A percentile compares a stretch with the other conserved stretches of the same genome.
These are phyloP conservation scores for Grapholita molesta DNA, from an alignment of 1,140 invertebrate genomes.

Conservation along the genomic window DNA sequence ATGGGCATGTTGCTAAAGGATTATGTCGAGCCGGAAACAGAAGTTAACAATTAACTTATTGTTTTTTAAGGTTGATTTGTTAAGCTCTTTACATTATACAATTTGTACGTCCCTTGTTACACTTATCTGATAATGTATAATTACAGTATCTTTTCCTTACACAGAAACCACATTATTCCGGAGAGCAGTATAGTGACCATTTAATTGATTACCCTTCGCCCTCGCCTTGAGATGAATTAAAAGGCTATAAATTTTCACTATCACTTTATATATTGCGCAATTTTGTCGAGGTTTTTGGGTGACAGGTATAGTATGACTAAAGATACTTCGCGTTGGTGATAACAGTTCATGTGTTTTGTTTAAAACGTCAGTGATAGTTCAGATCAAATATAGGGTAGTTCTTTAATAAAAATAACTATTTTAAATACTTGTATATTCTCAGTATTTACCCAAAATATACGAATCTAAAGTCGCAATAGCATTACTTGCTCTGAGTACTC, in stretches of 20 bases:
- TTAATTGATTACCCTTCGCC: conserved; percentile 14
- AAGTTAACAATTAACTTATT: not conserved
- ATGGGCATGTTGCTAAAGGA: too few relatives aligned
- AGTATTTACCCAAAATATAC: too few relatives aligned
- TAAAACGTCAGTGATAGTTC: too few relatives aligned
- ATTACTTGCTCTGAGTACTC: too few relatives aligned
- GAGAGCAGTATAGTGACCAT: conserved; percentile 1
- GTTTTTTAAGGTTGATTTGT: not conserved
- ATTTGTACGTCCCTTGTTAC: not conserved
- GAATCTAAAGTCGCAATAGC: too few relatives aligned
- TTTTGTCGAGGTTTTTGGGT: not conserved
- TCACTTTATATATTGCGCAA: not conserved
- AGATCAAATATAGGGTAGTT: too few relatives aligned
- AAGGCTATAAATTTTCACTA: conserved; percentile 6
- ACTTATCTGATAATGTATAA: not conserved
- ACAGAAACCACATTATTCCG: not conserved
- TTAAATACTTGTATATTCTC: too few relatives aligned
- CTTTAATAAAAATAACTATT: too few relatives aligned
- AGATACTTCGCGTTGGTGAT: not conserved
- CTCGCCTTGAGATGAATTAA: conserved; percentile 10
- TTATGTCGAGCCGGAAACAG: not conserved
- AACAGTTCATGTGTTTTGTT: not conserved
- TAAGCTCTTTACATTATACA: not conserved
- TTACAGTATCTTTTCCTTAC: not conserved
- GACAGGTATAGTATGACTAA: not conserved